Evolutionary conservation across 2,113 vertebrate genomes (phyloP).

Genomic region (Stegastes partitus): DNA sequence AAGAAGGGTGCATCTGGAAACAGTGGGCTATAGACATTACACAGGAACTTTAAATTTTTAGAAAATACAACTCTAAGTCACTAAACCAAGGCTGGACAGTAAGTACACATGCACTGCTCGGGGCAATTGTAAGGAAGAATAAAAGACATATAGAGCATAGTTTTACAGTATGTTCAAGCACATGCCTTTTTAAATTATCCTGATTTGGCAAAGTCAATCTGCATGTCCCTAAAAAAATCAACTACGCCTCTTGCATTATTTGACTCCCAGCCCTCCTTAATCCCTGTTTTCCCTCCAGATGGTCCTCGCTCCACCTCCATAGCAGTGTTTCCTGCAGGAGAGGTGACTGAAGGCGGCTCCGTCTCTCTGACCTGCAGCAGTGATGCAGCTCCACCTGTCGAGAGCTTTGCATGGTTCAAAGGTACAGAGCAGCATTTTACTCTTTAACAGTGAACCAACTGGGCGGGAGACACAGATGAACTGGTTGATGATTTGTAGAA

Average conservation of each 20-base stretch:
- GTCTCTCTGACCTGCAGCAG: constrained; percentile 84
- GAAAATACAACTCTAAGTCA: neutral
- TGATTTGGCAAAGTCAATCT: too few species aligned
- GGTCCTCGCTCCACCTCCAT: constrained; percentile 79
- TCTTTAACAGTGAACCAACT: neutral
- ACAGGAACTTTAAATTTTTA: too few species aligned
- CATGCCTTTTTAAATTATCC: too few species aligned
- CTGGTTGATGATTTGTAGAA: neutral
- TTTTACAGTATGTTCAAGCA: too few species aligned
- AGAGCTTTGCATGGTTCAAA: constrained; percentile 86
- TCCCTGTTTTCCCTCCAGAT: constrained; percentile 58
- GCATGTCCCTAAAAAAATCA: too few species aligned
- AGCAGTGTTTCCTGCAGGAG: constrained; percentile 62
- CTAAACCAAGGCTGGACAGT: neutral
- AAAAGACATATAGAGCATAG: too few species aligned
- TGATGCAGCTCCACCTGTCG: constrained; percentile 82
- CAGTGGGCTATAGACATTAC: too few species aligned
- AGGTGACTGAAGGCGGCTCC: constrained; percentile 72
- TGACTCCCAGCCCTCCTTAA: neutral
- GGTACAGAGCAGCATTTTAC: constrained; percentile 42
- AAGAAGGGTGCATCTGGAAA: neutral
- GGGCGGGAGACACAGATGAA: neutral
- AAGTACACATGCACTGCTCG: too few species aligned
- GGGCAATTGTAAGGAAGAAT: too few species aligned
- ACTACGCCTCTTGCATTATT: neutral